Base-by-base conservation (phyloP, 2,113 vertebrate species). In the Dissostichus mawsoni region DNA sequence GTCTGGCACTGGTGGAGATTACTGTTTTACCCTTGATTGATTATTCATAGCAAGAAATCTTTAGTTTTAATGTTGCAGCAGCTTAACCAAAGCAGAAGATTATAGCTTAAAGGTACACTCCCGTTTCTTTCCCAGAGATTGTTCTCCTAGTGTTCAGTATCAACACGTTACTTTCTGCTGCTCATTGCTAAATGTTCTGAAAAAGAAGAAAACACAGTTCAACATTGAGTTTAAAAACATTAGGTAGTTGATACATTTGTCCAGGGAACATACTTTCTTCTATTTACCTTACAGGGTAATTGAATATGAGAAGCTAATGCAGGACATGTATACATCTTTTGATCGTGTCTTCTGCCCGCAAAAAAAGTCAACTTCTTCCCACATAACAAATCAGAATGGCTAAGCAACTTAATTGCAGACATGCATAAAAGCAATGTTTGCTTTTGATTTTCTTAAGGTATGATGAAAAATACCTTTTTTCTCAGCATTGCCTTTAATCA, bases 391-490 rank as follows among this genome's bases (percentile, higher is more conserved):
- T 66, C 18, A 50, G 41, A 73, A 33, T 13, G 17, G 65, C 56
- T 29, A 23, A 29, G 29, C 29, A 29, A 4, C 25, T 69, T 47
- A 55, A 23, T 51, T 20, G 56, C 14, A 47, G 36, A 73, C 18
- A 83, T 62, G 11, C 8, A 65, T 55, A 51, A 41, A 12, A 64
- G 47, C 16, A 62, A 67, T 48, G 11, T 47, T 59, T 20, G 44
- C 55, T 71, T 84, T 70, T 74, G 70, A n/a, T 61, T 55, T 36
- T 68, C 23, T 10, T 23, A 70, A 81, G 73, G 89, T 90, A 83
- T 83, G 57, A 92, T 92, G 89, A 90, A 87, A 86, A 69, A 52
- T 55, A 81, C 51, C 36, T 75, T 88, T 91, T 41, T 84, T 73
- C 71, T 76, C 50, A 69, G 72, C 70, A 72, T 81, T 73, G 81